Conservation (phyloP, 2,888 invertebrate genomes). For the Pseudeuparius sepicola region DNA sequence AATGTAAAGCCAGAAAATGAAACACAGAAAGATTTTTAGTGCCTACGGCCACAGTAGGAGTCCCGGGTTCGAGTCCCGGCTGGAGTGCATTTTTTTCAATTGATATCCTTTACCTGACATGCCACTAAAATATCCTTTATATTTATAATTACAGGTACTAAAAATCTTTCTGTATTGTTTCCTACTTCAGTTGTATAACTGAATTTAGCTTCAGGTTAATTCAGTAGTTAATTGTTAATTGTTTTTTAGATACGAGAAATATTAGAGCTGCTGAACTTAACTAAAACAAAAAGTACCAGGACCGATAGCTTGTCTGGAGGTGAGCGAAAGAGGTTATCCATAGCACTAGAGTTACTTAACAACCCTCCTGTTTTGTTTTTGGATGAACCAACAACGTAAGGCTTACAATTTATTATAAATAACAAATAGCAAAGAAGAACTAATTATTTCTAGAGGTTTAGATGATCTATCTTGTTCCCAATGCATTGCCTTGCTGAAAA, state of each 20-base stretch:
- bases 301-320: constrained; percentile 78
- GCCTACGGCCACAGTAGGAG: too few species aligned
- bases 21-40: too few species aligned
- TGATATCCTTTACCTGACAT: too few species aligned
- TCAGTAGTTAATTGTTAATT: too few species aligned
- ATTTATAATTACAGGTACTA: too few species aligned
- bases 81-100: too few species aligned
- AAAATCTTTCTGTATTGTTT: too few species aligned
- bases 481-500: constrained; percentile 75
- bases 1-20: too few species aligned
- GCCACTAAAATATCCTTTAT: too few species aligned
- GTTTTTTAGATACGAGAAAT: constrained; percentile 91
- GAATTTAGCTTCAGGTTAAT: too few species aligned
- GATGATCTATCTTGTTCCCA: constrained; percentile 87
- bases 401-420: constrained; percentile 16
- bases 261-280: constrained; percentile 67
- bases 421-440: not conserved
- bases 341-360: constrained; percentile 85
- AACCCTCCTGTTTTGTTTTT: constrained; percentile 93
- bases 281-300: constrained; percentile 60
- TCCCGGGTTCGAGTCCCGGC: too few species aligned
- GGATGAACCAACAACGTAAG: constrained; percentile 94
- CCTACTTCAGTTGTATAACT: too few species aligned
- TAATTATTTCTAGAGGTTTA: constrained; percentile 57
- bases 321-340: constrained; percentile 85